Evolutionary conservation across 35 echinoderm and acorn worm species (phyloP).

Genomic region (Anneissia japonica): DNA sequence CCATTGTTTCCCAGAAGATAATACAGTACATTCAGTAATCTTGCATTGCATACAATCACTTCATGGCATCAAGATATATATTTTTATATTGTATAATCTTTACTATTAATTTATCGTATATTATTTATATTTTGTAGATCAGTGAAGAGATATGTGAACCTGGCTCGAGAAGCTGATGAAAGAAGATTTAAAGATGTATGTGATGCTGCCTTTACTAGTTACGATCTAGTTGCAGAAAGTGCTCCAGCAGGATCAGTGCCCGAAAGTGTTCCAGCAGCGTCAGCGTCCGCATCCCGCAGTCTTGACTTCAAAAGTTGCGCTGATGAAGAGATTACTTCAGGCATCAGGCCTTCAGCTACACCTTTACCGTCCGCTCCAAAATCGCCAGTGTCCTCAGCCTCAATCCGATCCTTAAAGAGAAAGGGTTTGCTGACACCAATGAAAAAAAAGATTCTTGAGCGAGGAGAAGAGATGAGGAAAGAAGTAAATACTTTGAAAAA

Average conservation of each 20-base stretch:
- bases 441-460: not conserved
- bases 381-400: not conserved
- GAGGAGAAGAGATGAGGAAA: not conserved
- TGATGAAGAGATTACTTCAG: not conserved
- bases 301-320: not conserved
- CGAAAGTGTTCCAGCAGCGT: not conserved
- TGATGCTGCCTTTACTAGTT: not conserved
- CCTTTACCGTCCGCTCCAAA: not conserved
- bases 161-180: not conserved
- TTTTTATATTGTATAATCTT: too few species aligned
- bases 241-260: not conserved
- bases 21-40: too few species aligned
- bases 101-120: not conserved
- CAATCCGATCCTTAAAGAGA: not conserved
- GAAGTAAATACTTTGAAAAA: not conserved
- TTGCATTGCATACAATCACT: too few species aligned
- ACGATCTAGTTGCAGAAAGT: not conserved
- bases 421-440: not conserved
- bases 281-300: not conserved
- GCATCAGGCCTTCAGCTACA: not conserved
- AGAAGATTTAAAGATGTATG: not conserved
- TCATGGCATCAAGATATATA: too few species aligned
- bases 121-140: not conserved
- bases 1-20: too few species aligned
- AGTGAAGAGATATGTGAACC: not conserved